These are phyloP conservation scores for Peribatodes rhomboidaria DNA, from an alignment of 2,888 invertebrate genomes.

Conservation along the genomic window DNA sequence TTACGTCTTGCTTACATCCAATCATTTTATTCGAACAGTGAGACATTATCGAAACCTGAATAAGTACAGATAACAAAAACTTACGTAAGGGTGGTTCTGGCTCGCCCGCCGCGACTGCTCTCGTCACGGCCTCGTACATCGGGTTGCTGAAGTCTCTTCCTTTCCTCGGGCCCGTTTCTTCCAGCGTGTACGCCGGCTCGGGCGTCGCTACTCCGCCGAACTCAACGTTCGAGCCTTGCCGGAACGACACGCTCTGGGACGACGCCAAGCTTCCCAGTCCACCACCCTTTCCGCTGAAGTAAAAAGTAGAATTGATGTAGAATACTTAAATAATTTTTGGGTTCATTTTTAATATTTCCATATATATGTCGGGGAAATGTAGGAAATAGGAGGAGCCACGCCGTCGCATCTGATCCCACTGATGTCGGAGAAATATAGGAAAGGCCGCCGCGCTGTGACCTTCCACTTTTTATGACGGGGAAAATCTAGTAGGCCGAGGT, in stretches of 20 bases:
- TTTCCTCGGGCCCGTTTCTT: constrained; percentile 89
- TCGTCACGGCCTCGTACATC: constrained; percentile 97
- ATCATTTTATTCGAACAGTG: too few relatives aligned
- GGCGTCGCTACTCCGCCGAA: constrained; percentile 87
- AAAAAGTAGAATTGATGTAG: not conserved
- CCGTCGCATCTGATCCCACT: too few relatives aligned
- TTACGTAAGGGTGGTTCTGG: constrained; percentile 70
- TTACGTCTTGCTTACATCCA: too few relatives aligned
- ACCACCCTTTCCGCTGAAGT: constrained; percentile 91
- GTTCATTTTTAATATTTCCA: too few relatives aligned
- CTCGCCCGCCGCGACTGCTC: constrained; percentile 81
- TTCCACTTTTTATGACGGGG: too few relatives aligned
- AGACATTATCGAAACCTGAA: too few relatives aligned
- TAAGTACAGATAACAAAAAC: constrained; percentile 44
- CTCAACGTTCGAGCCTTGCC: constrained; percentile 97
- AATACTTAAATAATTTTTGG: too few relatives aligned
- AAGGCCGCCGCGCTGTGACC: too few relatives aligned
- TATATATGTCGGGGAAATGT: too few relatives aligned
- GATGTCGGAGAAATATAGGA: too few relatives aligned
- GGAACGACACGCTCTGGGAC: constrained; percentile 96
- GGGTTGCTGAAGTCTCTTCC: constrained; percentile 98
- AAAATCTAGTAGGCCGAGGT: too few relatives aligned
- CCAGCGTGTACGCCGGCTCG: constrained; percentile 92
- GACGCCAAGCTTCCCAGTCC: constrained; percentile 93
- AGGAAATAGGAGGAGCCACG: too few relatives aligned